A percentile compares a stretch with the other conserved stretches of the same genome.
These are phyloP conservation scores for Malacosoma neustria DNA, from an alignment of 2,888 invertebrate genomes.

Conservation along the genomic window DNA sequence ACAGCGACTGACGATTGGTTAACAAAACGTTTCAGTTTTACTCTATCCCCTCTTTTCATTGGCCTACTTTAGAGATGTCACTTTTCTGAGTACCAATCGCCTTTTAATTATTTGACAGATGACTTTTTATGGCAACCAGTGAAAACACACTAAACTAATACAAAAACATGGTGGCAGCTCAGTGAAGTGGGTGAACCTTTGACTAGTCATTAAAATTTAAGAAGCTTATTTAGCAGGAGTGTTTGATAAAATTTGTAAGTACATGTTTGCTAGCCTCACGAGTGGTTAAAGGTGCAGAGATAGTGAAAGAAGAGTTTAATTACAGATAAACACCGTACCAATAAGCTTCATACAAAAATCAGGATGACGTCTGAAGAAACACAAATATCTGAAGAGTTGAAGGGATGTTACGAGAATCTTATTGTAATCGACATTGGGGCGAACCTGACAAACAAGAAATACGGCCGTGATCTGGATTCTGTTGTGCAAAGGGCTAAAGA, in stretches of 20 bases:
- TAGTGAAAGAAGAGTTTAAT: conserved; percentile 16
- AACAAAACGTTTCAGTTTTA: too few relatives aligned
- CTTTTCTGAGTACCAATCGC: conserved; percentile 1
- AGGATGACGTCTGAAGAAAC: conserved; percentile 72
- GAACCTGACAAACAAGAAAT: conserved; percentile 95
- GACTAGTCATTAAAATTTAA: conserved; percentile 54
- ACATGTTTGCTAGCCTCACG: conserved; percentile 4
- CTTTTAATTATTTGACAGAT: conserved; percentile 1
- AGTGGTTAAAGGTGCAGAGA: conserved; percentile 5
- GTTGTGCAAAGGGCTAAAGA: conserved; percentile 94
- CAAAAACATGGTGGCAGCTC: conserved; percentile 71
- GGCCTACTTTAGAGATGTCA: not conserved
- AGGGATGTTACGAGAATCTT: conserved; percentile 91
- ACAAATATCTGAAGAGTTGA: conserved; percentile 74
- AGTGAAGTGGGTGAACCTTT: conserved; percentile 57
- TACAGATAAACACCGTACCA: conserved; percentile 63
- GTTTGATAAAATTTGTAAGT: conserved; percentile 72
- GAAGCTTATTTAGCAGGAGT: conserved; percentile 70
- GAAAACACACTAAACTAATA: conserved; percentile 7
- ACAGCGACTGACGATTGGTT: too few relatives aligned
- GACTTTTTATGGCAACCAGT: conserved; percentile 2
- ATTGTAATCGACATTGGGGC: conserved; percentile 94
- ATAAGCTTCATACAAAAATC: conserved; percentile 64
- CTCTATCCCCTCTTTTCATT: not conserved
- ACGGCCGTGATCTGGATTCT: conserved; percentile 91